phyloP scores from a whole-genome alignment of 2,888 invertebrate species.

The Lepas anatifera region DNA sequence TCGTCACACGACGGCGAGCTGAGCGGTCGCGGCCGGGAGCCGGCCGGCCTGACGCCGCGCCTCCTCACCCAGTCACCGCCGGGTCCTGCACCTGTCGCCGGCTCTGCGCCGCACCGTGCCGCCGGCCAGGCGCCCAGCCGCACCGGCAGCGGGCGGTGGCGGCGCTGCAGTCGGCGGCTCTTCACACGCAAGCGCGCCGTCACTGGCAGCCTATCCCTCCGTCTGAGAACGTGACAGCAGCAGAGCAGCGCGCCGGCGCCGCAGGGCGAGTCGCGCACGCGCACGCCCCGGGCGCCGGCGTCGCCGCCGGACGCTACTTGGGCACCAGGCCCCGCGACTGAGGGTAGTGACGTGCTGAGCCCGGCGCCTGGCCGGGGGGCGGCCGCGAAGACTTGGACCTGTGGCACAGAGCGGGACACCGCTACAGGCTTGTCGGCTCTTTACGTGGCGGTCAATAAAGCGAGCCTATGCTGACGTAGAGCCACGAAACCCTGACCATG shows the following conservation, averaged over 20 bases:
- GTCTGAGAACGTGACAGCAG: neutral
- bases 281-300: neutral
- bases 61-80: too few relatives aligned
- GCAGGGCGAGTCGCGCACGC: neutral
- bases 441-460: too few relatives aligned
- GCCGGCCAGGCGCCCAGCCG: neutral
- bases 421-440: too few relatives aligned
- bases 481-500: too few relatives aligned
- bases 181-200: neutral
- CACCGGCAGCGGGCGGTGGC: neutral
- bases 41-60: neutral
- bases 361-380: conserved; percentile 16
- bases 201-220: neutral
- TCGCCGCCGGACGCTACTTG: conserved; percentile 1
- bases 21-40: neutral
- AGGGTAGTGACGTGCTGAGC: conserved; percentile 13
- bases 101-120: too few relatives aligned
- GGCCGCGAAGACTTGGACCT: neutral
- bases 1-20: neutral
- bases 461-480: too few relatives aligned
- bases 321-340: conserved; percentile 17
- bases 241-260: neutral
- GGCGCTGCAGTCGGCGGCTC: neutral
- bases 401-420: too few relatives aligned
- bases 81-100: too few relatives aligned